phyloP scores from a whole-genome alignment of 1,140 invertebrate genomes.

The Hirudo medicinalis region DNA sequence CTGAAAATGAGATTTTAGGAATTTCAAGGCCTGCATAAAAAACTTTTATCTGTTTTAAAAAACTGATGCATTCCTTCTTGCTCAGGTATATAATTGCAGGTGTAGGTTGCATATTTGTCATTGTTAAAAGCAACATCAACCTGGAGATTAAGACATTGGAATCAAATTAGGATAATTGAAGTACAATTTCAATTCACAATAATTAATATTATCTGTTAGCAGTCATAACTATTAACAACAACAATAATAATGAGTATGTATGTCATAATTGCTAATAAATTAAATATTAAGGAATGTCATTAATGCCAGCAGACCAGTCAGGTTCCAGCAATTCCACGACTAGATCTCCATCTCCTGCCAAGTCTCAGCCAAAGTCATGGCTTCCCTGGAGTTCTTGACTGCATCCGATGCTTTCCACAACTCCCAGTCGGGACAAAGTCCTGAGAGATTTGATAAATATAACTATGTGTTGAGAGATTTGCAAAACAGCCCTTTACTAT shows the following conservation, averaged over 20 bases:
- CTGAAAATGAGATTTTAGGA: conserved; percentile 41
- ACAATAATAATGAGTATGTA: neutral
- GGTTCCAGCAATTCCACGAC: neutral
- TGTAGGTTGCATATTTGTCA: neutral
- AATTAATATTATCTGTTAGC: neutral
- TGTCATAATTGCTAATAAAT: neutral
- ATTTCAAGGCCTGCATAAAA: conserved; percentile 92
- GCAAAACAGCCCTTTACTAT: neutral
- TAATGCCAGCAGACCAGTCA: neutral
- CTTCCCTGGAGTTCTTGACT: conserved; percentile 70
- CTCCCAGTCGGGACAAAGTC: conserved; percentile 75
- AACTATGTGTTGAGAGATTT: neutral
- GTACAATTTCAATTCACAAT: neutral
- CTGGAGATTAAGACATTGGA: neutral
- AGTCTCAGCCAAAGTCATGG: conserved; percentile 78
- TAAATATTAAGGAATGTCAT: too few relatives aligned
- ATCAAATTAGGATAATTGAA: neutral
- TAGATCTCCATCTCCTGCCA: conserved; percentile 49
- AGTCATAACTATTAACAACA: conserved; percentile 11
- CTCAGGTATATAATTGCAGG: conserved; percentile 53
- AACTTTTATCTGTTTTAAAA: conserved; percentile 65
- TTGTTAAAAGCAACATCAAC: neutral
- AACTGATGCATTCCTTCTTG: conserved; percentile 96
- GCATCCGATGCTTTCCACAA: conserved; percentile 73
- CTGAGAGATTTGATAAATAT: neutral